These are phyloP conservation scores for Ammodytes marinus DNA, from an alignment of 2,113 vertebrate genomes.

Conservation along the genomic window DNA sequence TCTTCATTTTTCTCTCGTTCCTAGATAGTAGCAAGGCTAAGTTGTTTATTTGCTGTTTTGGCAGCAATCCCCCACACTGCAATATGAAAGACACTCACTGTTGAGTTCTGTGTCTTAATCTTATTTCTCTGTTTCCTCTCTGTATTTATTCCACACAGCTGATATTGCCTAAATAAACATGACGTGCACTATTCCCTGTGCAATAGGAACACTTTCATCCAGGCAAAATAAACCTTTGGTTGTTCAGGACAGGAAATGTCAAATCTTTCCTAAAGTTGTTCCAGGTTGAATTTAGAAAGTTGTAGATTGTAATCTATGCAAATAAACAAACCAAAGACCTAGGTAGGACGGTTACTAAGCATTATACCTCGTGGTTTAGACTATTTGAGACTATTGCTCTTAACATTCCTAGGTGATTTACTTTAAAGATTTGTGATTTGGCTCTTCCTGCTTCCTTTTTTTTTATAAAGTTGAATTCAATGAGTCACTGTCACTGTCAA, in stretches of 20 bases:
- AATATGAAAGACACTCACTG: not conserved
- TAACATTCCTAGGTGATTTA: not conserved
- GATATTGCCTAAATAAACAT: not conserved
- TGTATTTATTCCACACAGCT: not conserved
- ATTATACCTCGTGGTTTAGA: not conserved
- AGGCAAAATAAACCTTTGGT: not conserved
- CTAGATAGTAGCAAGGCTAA: no score
- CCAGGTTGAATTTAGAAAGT: not conserved
- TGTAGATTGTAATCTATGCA: not conserved
- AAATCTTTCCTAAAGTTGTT: not conserved
- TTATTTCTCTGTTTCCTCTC: not conserved
- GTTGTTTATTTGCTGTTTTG: no score
- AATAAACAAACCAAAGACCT: not conserved
- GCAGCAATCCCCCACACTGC: no score
- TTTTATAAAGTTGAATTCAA: slow-evolving; percentile 21
- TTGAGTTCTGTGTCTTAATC: not conserved
- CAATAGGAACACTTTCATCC: not conserved
- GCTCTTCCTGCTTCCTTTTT: not conserved
- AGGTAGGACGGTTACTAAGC: not conserved
- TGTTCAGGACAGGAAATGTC: not conserved
- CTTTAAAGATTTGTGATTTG: slow-evolving; percentile 6
- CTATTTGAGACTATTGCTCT: not conserved
- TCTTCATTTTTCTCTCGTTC: not conserved
- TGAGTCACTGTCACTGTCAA: slow-evolving; percentile 46
- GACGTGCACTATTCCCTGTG: not conserved